These are phyloP conservation scores for Antheraea yamamai DNA, from an alignment of 2,888 invertebrate species.

Conservation along the genomic window DNA sequence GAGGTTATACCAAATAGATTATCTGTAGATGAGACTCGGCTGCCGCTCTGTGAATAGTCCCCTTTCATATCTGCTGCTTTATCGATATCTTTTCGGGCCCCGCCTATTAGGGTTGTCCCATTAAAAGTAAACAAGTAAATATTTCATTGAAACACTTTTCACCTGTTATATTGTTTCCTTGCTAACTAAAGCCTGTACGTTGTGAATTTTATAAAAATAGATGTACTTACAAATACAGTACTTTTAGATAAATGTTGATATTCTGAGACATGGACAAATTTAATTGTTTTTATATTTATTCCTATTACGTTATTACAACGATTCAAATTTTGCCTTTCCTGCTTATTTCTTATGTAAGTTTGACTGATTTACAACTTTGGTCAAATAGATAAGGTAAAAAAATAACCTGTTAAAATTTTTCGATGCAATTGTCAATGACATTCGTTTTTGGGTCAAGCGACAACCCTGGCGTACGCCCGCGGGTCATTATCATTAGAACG, in stretches of 20 bases:
- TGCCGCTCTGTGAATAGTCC: slow-evolving; percentile 65
- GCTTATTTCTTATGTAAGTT: background rate
- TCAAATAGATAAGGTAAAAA: background rate
- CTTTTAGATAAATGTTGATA: background rate
- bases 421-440: background rate
- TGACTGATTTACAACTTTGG: background rate
- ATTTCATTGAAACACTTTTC: background rate
- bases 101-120: slow-evolving; percentile 30
- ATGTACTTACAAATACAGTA: background rate
- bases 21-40: slow-evolving; percentile 70
- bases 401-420: background rate
- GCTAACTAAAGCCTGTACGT: background rate
- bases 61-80: slow-evolving; percentile 62
- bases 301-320: background rate
- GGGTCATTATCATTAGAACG: slow-evolving; percentile 66
- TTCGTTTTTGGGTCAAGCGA: slow-evolving; percentile 15
- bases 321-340: background rate
- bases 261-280: background rate
- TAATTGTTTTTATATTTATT: background rate
- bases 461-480: slow-evolving; percentile 31
- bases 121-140: slow-evolving; percentile 5
- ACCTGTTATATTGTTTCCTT: background rate
- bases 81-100: slow-evolving; percentile 63
- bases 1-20: slow-evolving; percentile 81
- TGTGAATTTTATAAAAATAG: background rate